Evolutionary conservation across 1,140 invertebrate species (phyloP).

Genomic region (Steinernema khuongi): DNA sequence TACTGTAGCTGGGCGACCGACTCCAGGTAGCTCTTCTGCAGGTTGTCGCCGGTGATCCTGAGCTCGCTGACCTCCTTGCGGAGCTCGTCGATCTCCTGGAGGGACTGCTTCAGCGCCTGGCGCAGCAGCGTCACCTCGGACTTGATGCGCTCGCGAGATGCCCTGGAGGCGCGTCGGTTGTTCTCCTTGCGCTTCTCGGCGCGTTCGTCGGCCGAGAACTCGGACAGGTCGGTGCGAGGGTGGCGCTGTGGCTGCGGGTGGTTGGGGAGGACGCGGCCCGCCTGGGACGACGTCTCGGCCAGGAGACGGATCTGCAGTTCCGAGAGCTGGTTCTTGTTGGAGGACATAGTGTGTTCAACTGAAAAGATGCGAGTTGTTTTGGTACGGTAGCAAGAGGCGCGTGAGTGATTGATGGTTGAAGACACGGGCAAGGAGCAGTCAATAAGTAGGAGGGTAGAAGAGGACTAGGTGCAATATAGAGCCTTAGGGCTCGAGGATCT

Average conservation of each 20-base stretch:
- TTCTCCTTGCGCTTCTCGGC: conserved; percentile 14
- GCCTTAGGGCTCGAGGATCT: too few species aligned
- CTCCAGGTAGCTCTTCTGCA: not conserved
- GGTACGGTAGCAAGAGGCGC: not conserved
- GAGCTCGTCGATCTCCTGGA: not conserved
- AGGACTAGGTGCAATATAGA: too few species aligned
- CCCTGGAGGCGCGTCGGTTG: conserved; percentile 1
- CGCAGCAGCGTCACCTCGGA: not conserved
- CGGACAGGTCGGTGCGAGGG: not conserved
- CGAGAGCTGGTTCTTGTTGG: not conserved
- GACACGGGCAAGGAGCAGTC: too few species aligned
- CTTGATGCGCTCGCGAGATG: not conserved
- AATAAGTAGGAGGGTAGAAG: too few species aligned
- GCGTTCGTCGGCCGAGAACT: not conserved
- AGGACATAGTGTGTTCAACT: not conserved
- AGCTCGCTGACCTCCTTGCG: not conserved
- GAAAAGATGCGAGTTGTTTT: not conserved
- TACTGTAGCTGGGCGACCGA: conserved; percentile 1
- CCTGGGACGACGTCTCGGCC: not conserved
- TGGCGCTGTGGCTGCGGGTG: not conserved
- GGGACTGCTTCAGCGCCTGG: not conserved
- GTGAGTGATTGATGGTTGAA: too few species aligned
- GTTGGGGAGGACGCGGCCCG: not conserved
- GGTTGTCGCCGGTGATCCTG: not conserved
- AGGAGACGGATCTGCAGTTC: not conserved